These are phyloP conservation scores for Odontesthes bonariensis DNA, from an alignment of 2,113 vertebrate species.

Conservation along the genomic window DNA sequence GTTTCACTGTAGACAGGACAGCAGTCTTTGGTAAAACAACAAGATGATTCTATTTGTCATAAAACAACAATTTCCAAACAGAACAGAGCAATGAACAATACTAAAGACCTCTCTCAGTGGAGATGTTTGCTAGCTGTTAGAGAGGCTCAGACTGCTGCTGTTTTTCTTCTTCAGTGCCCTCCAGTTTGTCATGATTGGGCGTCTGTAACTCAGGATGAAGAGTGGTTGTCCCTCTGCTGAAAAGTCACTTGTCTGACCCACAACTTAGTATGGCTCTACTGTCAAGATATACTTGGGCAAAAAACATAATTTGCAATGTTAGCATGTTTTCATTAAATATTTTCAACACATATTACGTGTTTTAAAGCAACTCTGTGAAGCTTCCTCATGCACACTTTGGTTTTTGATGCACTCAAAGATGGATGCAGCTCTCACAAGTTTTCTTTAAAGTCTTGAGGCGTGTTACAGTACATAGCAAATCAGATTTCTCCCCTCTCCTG, in stretches of 20 bases:
- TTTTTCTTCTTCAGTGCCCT: not conserved
- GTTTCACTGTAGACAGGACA: not conserved
- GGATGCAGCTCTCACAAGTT: conserved; percentile 22
- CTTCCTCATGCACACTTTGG: not conserved
- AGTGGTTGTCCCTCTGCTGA: no score
- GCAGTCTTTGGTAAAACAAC: not conserved
- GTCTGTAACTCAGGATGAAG: no score
- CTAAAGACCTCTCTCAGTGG: not conserved
- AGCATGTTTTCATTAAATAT: not conserved
- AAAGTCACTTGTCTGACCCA: no score
- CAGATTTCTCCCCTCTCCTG: not conserved
- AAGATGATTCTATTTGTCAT: not conserved
- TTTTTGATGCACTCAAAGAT: not conserved
- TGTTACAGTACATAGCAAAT: not conserved
- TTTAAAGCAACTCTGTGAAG: not conserved
- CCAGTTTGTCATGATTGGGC: not conserved
- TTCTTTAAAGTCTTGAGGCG: not conserved
- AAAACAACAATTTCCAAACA: no score
- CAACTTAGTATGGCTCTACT: no score
- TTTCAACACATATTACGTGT: not conserved
- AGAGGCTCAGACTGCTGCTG: not conserved
- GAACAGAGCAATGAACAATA: no score
- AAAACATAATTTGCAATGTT: no score
- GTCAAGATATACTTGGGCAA: no score
- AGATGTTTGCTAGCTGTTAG: not conserved